Evolutionary conservation across 2,113 vertebrate genomes (phyloP).

Genomic region (Pygoscelis adeliae): DNA sequence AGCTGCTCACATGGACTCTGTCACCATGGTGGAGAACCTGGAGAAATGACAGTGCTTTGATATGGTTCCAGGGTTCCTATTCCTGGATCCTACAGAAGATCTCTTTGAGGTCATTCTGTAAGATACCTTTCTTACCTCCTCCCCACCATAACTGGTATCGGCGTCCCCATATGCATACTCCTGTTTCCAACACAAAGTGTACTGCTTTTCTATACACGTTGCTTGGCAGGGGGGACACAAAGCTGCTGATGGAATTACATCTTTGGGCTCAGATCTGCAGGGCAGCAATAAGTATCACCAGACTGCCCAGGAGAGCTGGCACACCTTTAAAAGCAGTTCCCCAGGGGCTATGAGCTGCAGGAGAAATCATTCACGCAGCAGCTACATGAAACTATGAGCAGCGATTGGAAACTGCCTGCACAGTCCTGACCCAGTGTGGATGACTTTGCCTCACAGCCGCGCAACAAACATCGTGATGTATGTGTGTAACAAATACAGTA

Average conservation of each 20-base stretch:
- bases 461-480: background rate
- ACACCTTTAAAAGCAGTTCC: background rate
- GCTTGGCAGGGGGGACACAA: background rate
- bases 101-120: background rate
- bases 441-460: background rate
- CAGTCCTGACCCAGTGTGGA: background rate
- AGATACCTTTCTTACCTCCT: background rate
- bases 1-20: background rate
- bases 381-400: background rate
- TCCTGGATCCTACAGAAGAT: background rate
- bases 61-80: background rate
- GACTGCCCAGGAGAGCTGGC: background rate
- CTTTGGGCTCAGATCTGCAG: background rate
- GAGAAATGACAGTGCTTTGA: background rate
- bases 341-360: background rate
- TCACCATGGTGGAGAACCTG: background rate
- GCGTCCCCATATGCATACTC: background rate
- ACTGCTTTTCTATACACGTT: background rate
- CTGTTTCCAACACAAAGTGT: background rate
- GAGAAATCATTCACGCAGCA: background rate
- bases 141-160: background rate
- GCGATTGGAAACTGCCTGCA: accelerated
- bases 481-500: background rate
- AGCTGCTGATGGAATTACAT: background rate
- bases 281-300: background rate